phyloP scores from a whole-genome alignment of 2,888 invertebrate genomes.

The Andrena praecox region DNA sequence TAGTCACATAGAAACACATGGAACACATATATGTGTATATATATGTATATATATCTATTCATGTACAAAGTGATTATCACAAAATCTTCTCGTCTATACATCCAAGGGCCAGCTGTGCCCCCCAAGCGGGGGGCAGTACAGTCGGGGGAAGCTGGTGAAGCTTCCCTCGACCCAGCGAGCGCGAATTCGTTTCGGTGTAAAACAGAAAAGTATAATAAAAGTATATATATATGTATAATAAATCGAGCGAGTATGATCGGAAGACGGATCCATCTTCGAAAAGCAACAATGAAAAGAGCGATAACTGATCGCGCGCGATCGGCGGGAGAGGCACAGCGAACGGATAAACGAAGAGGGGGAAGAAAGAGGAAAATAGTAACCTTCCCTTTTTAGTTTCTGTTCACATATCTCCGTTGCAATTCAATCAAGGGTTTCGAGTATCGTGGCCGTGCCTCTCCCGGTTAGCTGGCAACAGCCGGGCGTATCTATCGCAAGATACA shows the following conservation, averaged over 20 bases:
- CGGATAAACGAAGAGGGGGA: too few species aligned
- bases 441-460: too few species aligned
- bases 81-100: conserved; percentile 27
- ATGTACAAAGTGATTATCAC: conserved; percentile 31
- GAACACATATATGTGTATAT: conserved; percentile 16
- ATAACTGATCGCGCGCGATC: background rate
- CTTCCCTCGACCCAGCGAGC: background rate
- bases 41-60: conserved; percentile 19
- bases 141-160: background rate
- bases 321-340: background rate
- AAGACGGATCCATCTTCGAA: background rate
- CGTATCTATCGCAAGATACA: too few species aligned
- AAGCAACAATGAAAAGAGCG: background rate
- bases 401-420: too few species aligned
- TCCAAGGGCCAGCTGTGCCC: conserved; percentile 9
- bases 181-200: background rate
- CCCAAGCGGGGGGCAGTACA: background rate
- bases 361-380: too few species aligned
- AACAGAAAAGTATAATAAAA: too few species aligned
- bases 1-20: conserved; percentile 3
- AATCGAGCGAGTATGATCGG: background rate
- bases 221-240: conserved; percentile 26
- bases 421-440: too few species aligned
- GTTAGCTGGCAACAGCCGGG: too few species aligned
- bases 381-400: too few species aligned